Conservation (phyloP, 2,888 invertebrate species). For the Drosophila pseudotakahashii region DNA sequence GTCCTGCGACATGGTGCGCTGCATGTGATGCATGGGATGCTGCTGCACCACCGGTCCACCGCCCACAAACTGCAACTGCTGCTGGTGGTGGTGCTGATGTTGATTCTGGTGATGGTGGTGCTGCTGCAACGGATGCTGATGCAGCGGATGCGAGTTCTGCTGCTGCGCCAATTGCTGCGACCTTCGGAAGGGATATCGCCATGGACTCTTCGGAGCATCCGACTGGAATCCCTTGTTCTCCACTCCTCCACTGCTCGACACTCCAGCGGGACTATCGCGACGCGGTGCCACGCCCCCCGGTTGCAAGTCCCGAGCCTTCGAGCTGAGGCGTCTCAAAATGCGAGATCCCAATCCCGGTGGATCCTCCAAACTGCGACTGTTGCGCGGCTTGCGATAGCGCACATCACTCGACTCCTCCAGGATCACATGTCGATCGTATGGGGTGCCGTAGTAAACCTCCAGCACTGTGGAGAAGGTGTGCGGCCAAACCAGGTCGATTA, state of each 20-base stretch:
- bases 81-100: conserved; percentile 65
- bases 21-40: conserved; percentile 82
- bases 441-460: conserved; percentile 96
- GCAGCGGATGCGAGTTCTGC: conserved; percentile 40
- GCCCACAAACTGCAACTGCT: conserved; percentile 67
- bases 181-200: conserved; percentile 88
- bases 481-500: conserved; percentile 93
- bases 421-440: conserved; percentile 95
- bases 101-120: conserved; percentile 40
- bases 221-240: conserved; percentile 89
- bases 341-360: conserved; percentile 87
- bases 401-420: conserved; percentile 93
- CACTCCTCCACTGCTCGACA: conserved; percentile 85
- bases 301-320: conserved; percentile 87
- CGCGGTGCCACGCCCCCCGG: conserved; percentile 44
- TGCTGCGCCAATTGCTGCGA: conserved; percentile 76
- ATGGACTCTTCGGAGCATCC: conserved; percentile 89
- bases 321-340: conserved; percentile 90
- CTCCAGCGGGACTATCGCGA: conserved; percentile 79
- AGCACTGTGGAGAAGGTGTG: conserved; percentile 95
- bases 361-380: conserved; percentile 86
- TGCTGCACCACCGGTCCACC: conserved; percentile 55
- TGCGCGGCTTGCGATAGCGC: conserved; percentile 86
- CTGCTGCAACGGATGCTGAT: conserved; percentile 45
- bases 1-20: conserved; percentile 86